Percentiles rank a stretch among this genome's conserved stretches.
Conservation (phyloP, 1,140 invertebrate genomes). For the Pogonomyrmex barbatus region DNA sequence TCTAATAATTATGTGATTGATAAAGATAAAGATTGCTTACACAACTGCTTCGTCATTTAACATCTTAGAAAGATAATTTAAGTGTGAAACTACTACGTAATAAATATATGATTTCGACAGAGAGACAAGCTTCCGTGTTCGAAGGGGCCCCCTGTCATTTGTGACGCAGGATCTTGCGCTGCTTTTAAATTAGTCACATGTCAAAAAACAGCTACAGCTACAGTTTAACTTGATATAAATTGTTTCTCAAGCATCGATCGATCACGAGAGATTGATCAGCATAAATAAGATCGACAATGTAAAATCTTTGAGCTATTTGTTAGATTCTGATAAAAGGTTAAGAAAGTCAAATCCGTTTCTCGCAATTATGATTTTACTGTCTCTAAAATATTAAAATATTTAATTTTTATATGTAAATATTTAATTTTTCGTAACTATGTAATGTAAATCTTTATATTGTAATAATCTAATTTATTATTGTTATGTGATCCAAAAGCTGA, state of each 20-base stretch:
- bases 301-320: constrained; percentile 4
- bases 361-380: neutral
- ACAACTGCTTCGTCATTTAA: neutral
- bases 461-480: constrained; percentile 14
- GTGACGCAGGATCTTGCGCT: constrained; percentile 46
- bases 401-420: neutral
- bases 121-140: constrained; percentile 44
- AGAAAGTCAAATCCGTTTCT: neutral
- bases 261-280: constrained; percentile 13
- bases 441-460: neutral
- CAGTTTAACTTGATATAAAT: constrained; percentile 43
- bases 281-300: neutral
- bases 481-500: neutral
- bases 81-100: neutral
- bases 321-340: neutral
- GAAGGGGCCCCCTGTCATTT: constrained; percentile 44
- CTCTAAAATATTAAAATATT: neutral
- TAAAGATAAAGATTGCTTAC: neutral
- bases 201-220: constrained; percentile 41
- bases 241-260: constrained; percentile 27
- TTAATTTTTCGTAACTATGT: neutral
- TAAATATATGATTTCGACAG: constrained; percentile 23
- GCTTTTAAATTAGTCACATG: constrained; percentile 58
- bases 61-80: neutral
- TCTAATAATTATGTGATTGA: neutral